These are phyloP conservation scores for Sceloporus tristichus DNA, from an alignment of 2,113 vertebrate genomes.

Conservation along the genomic window DNA sequence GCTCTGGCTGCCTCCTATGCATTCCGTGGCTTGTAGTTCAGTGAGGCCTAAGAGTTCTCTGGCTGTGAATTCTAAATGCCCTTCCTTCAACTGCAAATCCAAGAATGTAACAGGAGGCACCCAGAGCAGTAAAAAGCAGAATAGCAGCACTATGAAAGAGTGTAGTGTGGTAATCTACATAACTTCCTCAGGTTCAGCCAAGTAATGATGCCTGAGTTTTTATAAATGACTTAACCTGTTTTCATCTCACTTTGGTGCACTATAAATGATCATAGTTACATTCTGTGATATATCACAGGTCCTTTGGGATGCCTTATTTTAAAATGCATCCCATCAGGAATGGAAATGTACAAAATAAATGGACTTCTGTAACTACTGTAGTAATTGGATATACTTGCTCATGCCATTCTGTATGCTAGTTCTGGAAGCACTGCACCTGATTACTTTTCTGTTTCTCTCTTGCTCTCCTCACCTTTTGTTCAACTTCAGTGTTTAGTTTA, in stretches of 20 bases:
- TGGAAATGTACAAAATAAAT: not conserved
- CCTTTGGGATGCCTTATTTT: not conserved
- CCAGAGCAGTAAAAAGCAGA: no score
- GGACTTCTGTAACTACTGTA: conserved; percentile 9
- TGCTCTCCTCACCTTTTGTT: conserved; percentile 52
- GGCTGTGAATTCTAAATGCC: no score
- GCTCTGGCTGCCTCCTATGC: no score
- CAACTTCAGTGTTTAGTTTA: conserved; percentile 47
- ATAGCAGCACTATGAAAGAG: no score
- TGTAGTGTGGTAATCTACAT: no score
- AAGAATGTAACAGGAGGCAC: no score
- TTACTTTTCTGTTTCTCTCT: conserved; percentile 16
- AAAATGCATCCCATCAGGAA: conserved; percentile 34
- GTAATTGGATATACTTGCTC: conserved; percentile 2
- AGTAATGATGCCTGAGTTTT: not conserved
- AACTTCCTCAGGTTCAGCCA: not conserved
- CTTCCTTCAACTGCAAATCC: no score
- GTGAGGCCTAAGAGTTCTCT: no score
- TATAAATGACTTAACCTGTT: not conserved
- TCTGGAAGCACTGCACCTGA: conserved; percentile 20
- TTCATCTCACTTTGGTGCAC: not conserved
- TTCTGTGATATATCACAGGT: not conserved
- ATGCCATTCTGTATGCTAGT: conserved; percentile 26
- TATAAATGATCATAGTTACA: conserved; percentile 5
- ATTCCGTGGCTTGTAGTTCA: no score